Evolutionary conservation across 1,140 invertebrate species (phyloP).

Genomic region (Scylla paramamosain): DNA sequence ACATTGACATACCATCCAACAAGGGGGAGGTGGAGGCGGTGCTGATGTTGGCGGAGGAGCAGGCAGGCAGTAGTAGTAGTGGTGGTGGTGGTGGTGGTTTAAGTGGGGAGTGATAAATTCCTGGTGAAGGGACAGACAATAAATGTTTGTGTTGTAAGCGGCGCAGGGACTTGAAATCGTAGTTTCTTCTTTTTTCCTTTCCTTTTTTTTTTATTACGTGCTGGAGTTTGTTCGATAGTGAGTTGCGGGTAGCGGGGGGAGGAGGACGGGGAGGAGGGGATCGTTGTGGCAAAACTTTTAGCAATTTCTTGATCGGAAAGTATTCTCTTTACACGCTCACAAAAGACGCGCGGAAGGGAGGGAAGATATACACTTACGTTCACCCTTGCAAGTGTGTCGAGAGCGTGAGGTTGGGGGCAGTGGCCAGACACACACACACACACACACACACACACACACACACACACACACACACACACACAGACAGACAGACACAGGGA

Average conservation of each 20-base stretch:
- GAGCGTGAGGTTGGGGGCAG: too few species aligned
- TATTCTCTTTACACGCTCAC: too few species aligned
- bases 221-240: not conserved
- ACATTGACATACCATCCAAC: not conserved
- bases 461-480: too few species aligned
- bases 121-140: not conserved
- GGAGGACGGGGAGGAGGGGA: not conserved
- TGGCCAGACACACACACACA: too few species aligned
- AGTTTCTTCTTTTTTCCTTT: too few species aligned
- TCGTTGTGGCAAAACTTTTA: too few species aligned
- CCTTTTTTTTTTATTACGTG: not conserved
- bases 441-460: not conserved
- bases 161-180: not conserved
- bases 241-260: not conserved
- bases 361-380: too few species aligned
- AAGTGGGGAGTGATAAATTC: conserved; percentile 13
- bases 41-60: not conserved
- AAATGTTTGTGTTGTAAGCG: not conserved
- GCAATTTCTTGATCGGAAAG: too few species aligned
- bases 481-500: not conserved
- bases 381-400: too few species aligned
- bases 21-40: not conserved
- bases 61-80: not conserved
- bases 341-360: too few species aligned
- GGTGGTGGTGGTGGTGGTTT: conserved; percentile 5